Conservation (phyloP, 2,797 vertebrate species). For the Valencia hispanica region DNA sequence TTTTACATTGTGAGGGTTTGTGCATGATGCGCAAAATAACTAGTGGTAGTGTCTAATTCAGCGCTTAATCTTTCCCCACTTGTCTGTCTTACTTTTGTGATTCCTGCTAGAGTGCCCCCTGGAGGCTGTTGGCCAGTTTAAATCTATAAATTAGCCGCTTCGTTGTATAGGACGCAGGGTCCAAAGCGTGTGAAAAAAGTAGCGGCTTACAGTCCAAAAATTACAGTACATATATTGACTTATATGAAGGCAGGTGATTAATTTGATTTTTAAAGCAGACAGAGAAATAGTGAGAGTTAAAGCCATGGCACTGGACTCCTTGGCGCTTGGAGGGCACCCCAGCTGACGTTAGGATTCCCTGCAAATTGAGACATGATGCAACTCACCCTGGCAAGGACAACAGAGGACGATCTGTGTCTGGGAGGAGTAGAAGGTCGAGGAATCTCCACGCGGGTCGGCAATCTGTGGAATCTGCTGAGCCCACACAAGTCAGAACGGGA, state of each 20-base stretch:
- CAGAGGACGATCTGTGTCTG: conserved; percentile 68
- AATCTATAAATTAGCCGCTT: too few species aligned
- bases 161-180: too few species aligned
- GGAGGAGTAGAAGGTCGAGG: conserved; percentile 49
- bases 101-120: too few species aligned
- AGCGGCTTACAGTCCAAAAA: too few species aligned
- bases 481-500: conserved; percentile 49
- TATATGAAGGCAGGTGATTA: not conserved
- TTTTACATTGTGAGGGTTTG: too few species aligned
- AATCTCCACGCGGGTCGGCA: conserved; percentile 64
- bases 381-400: conserved; percentile 47
- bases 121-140: too few species aligned
- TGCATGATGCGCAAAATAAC: too few species aligned
- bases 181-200: too few species aligned
- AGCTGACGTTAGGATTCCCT: conserved; percentile 17
- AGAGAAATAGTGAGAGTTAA: not conserved
- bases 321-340: not conserved
- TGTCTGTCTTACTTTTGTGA: too few species aligned
- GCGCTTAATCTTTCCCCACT: too few species aligned
- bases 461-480: conserved; percentile 78
- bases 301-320: not conserved
- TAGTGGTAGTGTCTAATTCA: too few species aligned
- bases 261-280: not conserved
- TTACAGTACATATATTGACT: not conserved
- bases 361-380: conserved; percentile 12